phyloP scores from a whole-genome alignment of 2,797 vertebrate species.

The Enteromius argenteus region DNA sequence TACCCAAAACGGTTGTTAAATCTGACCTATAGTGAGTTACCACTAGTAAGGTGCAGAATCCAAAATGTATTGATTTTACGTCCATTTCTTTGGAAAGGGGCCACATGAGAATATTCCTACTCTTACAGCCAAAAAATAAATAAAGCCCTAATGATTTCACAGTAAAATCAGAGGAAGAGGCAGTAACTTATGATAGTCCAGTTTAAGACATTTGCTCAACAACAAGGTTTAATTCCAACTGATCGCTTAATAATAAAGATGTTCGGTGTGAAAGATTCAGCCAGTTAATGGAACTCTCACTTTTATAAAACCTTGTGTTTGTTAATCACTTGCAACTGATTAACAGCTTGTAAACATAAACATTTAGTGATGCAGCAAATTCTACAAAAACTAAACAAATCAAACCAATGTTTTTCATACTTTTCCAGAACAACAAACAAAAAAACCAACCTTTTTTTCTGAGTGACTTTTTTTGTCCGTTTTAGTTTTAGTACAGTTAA shows the following conservation, averaged over 20 bases:
- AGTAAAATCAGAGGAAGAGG: constrained; percentile 26
- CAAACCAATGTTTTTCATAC: background rate
- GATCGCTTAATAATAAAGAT: constrained; percentile 1
- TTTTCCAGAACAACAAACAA: background rate
- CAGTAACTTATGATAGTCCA: background rate
- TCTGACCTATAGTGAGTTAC: constrained; percentile 50
- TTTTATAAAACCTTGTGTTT: background rate
- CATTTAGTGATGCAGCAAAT: background rate
- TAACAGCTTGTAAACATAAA: background rate
- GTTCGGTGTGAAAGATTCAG: background rate
- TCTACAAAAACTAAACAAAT: background rate
- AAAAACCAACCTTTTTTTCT: too few species aligned
- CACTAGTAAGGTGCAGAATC: constrained; percentile 46
- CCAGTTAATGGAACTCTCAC: background rate
- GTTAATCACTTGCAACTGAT: background rate
- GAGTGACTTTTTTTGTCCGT: background rate
- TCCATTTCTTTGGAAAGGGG: constrained; percentile 30
- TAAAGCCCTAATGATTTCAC: constrained; percentile 25
- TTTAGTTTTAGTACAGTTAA: background rate
- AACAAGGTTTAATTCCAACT: background rate
- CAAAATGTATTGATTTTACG: constrained; percentile 51
- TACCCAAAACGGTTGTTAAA: constrained; percentile 52
- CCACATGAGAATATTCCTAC: constrained; percentile 31
- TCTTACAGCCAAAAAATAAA: constrained; percentile 12
- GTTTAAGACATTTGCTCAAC: constrained; percentile 28